Evolutionary conservation across 2,797 vertebrate species (phyloP), one percentile per base, ranked within the genome.

Genomic region (Nasua narica): DNA sequence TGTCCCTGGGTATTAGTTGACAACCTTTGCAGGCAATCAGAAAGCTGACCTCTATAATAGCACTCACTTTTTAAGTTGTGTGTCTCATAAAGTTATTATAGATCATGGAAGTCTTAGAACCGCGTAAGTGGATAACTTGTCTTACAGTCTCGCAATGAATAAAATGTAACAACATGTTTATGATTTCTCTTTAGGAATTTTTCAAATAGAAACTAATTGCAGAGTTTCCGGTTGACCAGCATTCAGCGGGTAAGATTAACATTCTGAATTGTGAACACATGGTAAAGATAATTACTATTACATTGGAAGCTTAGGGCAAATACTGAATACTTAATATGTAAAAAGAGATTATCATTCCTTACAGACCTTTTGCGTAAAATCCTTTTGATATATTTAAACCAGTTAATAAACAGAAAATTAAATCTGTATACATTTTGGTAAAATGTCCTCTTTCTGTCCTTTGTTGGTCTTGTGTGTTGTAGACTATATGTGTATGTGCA

Each of bases 181-280:
- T 84, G 54, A 29, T 98, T 87, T 97, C 92, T 97, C 91, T 97
- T 91, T 70, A 98, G 97, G 95, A 97, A 96, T 89, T 97, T 65
- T 65, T 97, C 94, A 98, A 79, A 79, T 65, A 92, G 37, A 96
- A 84, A 95, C 0, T 96, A 97, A 97, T 81, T 93, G 84, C 91
- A 96, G 90, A 97, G 65, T 86, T 97, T 94, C 93, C 83, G 1
- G 90, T 81, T 97, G 96, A 96, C 87, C 92, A 84, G 74, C 93
- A 96, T 97, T 97, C 95, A 96, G 84, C 94, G 96, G 96, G 88
- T 97, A 97, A 97, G 96, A 95, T 19, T 40, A 65, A 15, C 83
- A 52, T 94, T 79, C 56, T 91, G 60, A 85, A 83, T 76, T 97
- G 50, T 85, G 62, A 97, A 58, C 77, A 94, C 18, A 78, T 94